Evolutionary conservation across 2,113 vertebrate species (phyloP).

Genomic region (Ochotona princeps): DNA sequence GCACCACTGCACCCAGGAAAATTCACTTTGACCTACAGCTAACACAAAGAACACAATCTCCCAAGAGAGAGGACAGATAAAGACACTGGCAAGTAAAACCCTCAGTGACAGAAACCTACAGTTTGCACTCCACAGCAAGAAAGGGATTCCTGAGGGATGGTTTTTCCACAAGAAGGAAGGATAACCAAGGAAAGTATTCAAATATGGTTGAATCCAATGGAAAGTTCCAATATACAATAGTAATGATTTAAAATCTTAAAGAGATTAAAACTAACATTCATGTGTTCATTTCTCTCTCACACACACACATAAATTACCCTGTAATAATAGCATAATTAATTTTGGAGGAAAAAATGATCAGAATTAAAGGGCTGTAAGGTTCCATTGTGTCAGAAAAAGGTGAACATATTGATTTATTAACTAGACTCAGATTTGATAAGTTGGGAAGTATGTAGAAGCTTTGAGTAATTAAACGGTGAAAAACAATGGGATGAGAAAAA

Average conservation of each 20-base stretch:
- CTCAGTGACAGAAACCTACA: neutral
- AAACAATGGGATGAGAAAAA: neutral
- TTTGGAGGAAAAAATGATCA: neutral
- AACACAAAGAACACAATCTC: neutral
- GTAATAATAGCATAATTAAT: neutral
- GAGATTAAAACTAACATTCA: neutral
- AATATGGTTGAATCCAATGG: neutral
- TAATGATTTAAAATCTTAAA: neutral
- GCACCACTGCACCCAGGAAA: neutral
- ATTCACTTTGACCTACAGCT: neutral
- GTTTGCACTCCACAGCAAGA: neutral
- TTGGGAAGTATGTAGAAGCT: neutral
- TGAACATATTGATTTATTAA: neutral
- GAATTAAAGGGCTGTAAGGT: neutral
- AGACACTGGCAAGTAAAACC: constrained; percentile 3
- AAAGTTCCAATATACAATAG: neutral
- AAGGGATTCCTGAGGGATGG: neutral
- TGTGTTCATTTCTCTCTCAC: too few species aligned
- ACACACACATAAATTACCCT: neutral
- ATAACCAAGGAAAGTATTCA: neutral
- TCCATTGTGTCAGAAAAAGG: neutral
- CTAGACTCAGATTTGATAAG: neutral
- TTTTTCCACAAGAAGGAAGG: constrained; percentile 12
- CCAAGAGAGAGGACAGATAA: neutral
- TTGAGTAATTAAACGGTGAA: neutral